These are phyloP conservation scores for Phoenoteleia sp. DNA, from an alignment of 2,888 invertebrate genomes.

Conservation along the genomic window DNA sequence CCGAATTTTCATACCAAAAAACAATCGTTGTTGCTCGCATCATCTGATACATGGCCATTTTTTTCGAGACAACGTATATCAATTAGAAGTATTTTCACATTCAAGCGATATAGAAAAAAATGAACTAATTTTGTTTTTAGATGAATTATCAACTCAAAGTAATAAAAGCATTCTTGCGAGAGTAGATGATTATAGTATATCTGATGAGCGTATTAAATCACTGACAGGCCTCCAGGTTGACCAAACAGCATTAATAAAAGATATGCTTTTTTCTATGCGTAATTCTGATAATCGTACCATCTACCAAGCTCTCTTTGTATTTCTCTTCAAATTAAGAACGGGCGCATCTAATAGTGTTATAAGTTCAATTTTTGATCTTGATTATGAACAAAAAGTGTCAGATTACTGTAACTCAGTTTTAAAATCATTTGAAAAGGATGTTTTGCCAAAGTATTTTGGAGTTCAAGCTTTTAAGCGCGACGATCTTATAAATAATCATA, in stretches of 20 bases:
- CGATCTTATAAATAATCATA: slow-evolving; percentile 58
- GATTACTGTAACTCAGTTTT: slow-evolving; percentile 67
- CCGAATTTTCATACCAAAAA: slow-evolving; percentile 29
- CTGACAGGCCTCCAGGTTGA: slow-evolving; percentile 21
- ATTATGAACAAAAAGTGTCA: slow-evolving; percentile 67
- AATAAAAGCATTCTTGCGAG: slow-evolving; percentile 19
- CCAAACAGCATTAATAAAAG: background rate
- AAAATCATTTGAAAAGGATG: slow-evolving; percentile 73
- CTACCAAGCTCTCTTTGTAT: slow-evolving; percentile 24
- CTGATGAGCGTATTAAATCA: slow-evolving; percentile 26
- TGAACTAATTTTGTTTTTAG: slow-evolving; percentile 7
- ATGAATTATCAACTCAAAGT: slow-evolving; percentile 5
- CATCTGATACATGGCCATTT: slow-evolving; percentile 14
- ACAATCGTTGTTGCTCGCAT: slow-evolving; percentile 21
- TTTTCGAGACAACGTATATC: slow-evolving; percentile 4
- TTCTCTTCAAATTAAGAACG: slow-evolving; percentile 39
- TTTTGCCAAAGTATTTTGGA: slow-evolving; percentile 70
- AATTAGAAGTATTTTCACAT: slow-evolving; percentile 6
- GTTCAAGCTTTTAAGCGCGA: slow-evolving; percentile 55
- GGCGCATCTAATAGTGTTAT: slow-evolving; percentile 30
- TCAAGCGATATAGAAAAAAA: slow-evolving; percentile 6
- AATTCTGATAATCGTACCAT: slow-evolving; percentile 34
- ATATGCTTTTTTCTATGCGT: slow-evolving; percentile 30
- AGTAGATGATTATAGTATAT: slow-evolving; percentile 25
- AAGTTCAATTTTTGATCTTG: slow-evolving; percentile 40